A percentile compares a stretch with the other conserved stretches of the same genome.
phyloP scores from a whole-genome alignment of 2,113 vertebrate genomes.

The Triplophysa rosa region DNA sequence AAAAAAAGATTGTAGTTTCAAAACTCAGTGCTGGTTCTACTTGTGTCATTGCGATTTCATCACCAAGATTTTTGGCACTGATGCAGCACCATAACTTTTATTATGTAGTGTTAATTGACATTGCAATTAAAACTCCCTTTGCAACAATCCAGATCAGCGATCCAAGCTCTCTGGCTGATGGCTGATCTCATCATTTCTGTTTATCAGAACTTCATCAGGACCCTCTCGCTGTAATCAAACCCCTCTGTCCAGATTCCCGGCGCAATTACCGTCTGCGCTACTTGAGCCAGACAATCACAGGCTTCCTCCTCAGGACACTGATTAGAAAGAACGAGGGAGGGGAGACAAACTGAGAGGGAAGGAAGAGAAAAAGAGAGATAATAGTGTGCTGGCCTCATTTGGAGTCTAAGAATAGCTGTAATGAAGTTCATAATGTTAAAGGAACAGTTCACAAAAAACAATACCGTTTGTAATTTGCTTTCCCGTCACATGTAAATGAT shows the following conservation, averaged over 20 bases:
- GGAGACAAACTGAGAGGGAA: not conserved
- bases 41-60: not conserved
- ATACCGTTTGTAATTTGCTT: too few relatives aligned
- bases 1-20: not conserved
- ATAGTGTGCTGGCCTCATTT: constrained; percentile 59
- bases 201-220: constrained; percentile 32
- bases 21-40: too few relatives aligned
- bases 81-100: not conserved
- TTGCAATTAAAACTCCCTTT: not conserved
- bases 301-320: constrained; percentile 25
- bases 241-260: constrained; percentile 20
- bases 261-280: not conserved
- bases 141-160: not conserved
- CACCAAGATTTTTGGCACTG: not conserved
- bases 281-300: constrained; percentile 23
- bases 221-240: constrained; percentile 41
- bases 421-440: constrained; percentile 46
- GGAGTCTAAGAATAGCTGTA: constrained; percentile 63
- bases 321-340: constrained; percentile 45
- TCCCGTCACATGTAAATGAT: too few relatives aligned
- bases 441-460: constrained; percentile 9
- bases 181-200: constrained; percentile 36
- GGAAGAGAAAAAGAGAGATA: constrained; percentile 24
- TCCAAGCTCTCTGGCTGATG: constrained; percentile 7
- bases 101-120: not conserved